Evolutionary conservation across 2,797 vertebrate species (phyloP).

Genomic region (Tenualosa ilisha): DNA sequence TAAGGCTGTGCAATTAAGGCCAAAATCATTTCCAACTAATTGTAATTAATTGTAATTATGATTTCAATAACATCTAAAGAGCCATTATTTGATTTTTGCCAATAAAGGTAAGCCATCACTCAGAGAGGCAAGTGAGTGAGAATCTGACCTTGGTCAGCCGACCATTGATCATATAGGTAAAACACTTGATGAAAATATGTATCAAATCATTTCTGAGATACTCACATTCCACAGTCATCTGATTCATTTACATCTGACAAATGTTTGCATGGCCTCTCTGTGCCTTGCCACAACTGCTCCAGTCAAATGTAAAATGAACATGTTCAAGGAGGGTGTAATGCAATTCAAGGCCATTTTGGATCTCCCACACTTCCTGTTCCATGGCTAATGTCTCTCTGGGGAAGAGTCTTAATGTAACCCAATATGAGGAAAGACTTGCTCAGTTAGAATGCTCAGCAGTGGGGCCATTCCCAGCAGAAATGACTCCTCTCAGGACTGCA

Average conservation of each 20-base stretch:
- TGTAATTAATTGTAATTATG: no score
- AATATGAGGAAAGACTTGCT: slow-evolving; percentile 10
- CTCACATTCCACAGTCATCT: not conserved
- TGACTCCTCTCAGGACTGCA: not conserved
- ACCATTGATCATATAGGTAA: not conserved
- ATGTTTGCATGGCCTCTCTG: not conserved
- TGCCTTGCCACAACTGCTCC: not conserved
- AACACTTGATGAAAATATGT: not conserved
- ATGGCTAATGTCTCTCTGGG: not conserved
- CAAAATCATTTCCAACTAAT: no score
- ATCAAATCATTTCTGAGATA: not conserved
- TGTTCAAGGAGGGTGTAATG: slow-evolving; percentile 11
- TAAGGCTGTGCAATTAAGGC: no score
- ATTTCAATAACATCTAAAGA: no score
- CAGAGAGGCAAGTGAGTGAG: not conserved
- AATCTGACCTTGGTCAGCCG: not conserved
- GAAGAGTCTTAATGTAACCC: slow-evolving; percentile 15
- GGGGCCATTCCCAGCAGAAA: not conserved
- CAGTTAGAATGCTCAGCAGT: not conserved
- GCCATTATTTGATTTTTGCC: no score
- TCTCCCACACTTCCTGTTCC: slow-evolving; percentile 9
- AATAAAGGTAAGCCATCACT: not conserved
- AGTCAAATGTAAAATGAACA: slow-evolving; percentile 16
- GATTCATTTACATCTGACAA: not conserved
- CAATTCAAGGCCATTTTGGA: slow-evolving; percentile 21